Conservation (phyloP, 2,113 vertebrate species). For the Glaucomys volans region DNA sequence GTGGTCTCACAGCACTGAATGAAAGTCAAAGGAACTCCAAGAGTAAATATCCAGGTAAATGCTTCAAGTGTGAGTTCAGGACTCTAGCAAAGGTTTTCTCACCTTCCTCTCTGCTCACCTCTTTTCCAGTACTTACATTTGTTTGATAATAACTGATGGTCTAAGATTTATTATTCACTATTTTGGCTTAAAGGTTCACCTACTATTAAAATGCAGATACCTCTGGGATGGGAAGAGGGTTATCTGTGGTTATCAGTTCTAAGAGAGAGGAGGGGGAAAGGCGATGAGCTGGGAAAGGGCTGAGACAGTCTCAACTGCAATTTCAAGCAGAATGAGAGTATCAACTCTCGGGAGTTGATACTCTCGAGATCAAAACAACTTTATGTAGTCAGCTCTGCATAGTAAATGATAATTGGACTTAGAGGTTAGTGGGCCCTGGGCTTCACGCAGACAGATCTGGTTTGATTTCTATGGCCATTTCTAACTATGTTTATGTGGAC, state of each 20-base stretch:
- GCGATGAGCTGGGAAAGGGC: not conserved
- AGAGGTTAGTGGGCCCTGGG: not conserved
- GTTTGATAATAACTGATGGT: not conserved
- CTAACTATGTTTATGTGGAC: not conserved
- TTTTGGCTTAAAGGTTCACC: not conserved
- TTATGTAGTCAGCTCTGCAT: not conserved
- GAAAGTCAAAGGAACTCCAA: not conserved
- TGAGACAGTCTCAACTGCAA: not conserved
- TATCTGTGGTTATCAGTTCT: not conserved
- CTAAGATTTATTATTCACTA: slow-evolving; percentile 14
- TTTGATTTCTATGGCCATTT: slow-evolving; percentile 23
- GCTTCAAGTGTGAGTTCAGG: not conserved
- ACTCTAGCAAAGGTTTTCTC: not conserved
- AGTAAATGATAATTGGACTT: slow-evolving; percentile 34
- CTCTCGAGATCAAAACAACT: not conserved
- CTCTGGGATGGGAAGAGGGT: not conserved
- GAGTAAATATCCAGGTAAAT: not conserved
- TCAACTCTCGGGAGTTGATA: too few relatives aligned
- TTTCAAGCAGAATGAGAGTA: not conserved
- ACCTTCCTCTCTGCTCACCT: not conserved
- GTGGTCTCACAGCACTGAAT: not conserved
- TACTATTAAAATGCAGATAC: not conserved
- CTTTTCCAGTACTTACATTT: not conserved
- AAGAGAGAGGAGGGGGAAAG: not conserved
- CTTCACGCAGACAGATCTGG: not conserved